These are phyloP conservation scores for Elysia crispata DNA, from an alignment of 2,888 invertebrate species.

Conservation along the genomic window DNA sequence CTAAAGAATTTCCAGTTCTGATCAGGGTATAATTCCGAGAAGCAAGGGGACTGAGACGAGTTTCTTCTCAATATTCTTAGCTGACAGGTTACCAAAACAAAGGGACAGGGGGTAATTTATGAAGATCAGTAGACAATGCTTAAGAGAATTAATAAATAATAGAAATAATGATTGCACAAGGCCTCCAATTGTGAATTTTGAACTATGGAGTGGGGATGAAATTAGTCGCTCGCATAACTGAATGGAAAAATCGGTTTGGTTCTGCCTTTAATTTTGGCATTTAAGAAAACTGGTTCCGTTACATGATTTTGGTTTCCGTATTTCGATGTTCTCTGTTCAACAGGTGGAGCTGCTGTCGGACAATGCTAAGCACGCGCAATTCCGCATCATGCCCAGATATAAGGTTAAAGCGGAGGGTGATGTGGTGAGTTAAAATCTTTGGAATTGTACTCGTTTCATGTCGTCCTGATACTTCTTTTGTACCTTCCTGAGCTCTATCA, in stretches of 20 bases:
- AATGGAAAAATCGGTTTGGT: neutral
- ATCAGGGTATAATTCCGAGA: no score
- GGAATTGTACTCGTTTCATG: neutral
- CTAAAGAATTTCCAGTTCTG: no score
- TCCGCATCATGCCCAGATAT: conserved; percentile 75
- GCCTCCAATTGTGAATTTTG: neutral
- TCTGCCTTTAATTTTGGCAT: no score
- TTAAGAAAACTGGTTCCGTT: no score
- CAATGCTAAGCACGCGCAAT: conserved; percentile 74
- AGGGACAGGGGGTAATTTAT: no score
- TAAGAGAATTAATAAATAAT: neutral
- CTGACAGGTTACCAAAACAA: no score
- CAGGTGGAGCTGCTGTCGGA: conserved; percentile 68
- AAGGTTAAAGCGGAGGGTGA: conserved; percentile 77
- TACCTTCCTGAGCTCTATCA: no score
- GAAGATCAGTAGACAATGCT: neutral
- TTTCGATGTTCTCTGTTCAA: conserved; percentile 27
- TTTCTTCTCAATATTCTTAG: no score
- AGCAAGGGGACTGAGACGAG: no score
- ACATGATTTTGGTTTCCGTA: neutral
- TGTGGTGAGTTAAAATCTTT: conserved; percentile 63
- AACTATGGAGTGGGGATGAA: no score
- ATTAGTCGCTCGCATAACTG: no score
- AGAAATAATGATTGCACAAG: neutral
- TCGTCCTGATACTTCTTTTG: neutral